Evolutionary conservation across 2,888 invertebrate species (phyloP).

Genomic region (Salticus scenicus): DNA sequence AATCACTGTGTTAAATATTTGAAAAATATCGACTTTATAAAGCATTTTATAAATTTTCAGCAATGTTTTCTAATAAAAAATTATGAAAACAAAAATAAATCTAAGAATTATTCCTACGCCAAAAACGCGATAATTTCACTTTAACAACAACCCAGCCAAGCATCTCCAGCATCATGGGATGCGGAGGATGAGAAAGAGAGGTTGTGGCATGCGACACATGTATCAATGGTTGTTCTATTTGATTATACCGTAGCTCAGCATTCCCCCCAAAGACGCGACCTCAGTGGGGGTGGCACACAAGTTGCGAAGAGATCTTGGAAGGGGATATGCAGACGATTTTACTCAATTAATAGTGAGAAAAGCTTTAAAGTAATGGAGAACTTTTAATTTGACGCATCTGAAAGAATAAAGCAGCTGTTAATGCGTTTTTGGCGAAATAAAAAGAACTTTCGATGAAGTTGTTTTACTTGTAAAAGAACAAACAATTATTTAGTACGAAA

Average conservation of each 20-base stretch:
- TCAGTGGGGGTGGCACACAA: slow-evolving; percentile 31
- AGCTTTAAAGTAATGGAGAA: not conserved
- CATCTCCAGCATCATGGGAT: slow-evolving; percentile 50
- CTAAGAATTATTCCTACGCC: no score
- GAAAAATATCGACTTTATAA: no score
- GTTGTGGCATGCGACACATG: slow-evolving; percentile 66
- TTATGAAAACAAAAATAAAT: no score
- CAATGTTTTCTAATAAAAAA: no score
- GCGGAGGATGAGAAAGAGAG: slow-evolving; percentile 43
- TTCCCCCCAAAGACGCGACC: slow-evolving; percentile 11
- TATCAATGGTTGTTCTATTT: slow-evolving; percentile 66
- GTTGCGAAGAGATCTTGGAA: slow-evolving; percentile 24
- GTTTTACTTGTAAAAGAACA: no score
- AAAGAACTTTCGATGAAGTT: not conserved
- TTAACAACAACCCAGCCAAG: not conserved
- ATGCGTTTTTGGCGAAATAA: not conserved
- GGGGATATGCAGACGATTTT: not conserved
- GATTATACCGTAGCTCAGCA: slow-evolving; percentile 39
- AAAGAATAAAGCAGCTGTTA: not conserved
- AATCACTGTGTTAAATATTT: no score
- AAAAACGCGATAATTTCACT: not conserved
- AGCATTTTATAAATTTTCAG: no score
- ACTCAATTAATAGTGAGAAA: not conserved
- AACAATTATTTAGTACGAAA: no score
- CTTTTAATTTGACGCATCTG: not conserved